Conservation (phyloP, 2,888 invertebrate genomes). For the Carpatolechia fugitivella region DNA sequence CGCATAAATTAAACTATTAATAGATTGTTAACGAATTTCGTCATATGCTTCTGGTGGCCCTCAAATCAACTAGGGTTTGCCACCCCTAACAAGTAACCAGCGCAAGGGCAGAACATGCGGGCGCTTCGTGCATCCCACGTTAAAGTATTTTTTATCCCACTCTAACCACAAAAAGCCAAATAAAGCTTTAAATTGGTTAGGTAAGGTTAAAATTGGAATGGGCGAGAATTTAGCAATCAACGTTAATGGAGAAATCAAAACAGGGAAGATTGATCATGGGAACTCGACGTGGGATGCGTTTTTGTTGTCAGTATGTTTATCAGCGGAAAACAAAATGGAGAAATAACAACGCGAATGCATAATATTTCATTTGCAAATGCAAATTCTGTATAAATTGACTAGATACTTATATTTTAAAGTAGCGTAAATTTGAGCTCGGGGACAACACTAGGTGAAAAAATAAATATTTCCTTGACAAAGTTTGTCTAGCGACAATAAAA, state of each 20-base stretch:
- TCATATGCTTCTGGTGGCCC: conserved; percentile 39
- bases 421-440: too few species aligned
- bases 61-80: conserved; percentile 43
- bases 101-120: conserved; percentile 64
- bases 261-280: conserved; percentile 68
- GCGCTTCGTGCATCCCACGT: conserved; percentile 41
- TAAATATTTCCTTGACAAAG: too few species aligned
- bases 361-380: conserved; percentile 38
- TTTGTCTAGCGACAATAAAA: too few species aligned
- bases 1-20: conserved; percentile 5
- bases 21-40: conserved; percentile 33
- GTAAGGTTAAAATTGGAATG: conserved; percentile 21
- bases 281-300: conserved; percentile 48
- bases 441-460: too few species aligned
- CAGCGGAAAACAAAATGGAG: neutral
- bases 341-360: conserved; percentile 26
- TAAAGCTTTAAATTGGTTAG: conserved; percentile 19
- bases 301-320: conserved; percentile 33
- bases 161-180: conserved; percentile 20
- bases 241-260: conserved; percentile 67
- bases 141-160: conserved; percentile 44
- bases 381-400: too few species aligned
- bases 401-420: too few species aligned
- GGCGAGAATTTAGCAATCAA: conserved; percentile 50
- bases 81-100: conserved; percentile 54